Evolutionary conservation across 2,797 vertebrate species (phyloP).

Genomic region (Alosa sapidissima): DNA sequence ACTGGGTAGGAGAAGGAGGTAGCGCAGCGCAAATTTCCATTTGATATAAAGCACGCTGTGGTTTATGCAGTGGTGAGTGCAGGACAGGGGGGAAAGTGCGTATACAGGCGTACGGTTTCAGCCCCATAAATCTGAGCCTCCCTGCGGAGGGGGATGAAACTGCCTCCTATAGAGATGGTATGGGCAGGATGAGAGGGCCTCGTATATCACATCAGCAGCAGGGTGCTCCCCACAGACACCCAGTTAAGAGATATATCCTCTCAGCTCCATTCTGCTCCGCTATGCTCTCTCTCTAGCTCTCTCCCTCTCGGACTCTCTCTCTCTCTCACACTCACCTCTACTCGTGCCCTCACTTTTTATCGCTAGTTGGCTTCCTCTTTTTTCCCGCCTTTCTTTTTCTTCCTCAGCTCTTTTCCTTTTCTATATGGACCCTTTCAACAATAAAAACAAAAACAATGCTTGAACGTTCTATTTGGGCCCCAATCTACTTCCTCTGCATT

Average conservation of each 20-base stretch:
- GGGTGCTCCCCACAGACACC: constrained; percentile 44
- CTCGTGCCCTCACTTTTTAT: neutral
- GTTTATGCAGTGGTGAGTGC: constrained; percentile 42
- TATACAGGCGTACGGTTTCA: constrained; percentile 67
- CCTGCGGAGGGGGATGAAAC: constrained; percentile 74
- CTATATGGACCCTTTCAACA: no score
- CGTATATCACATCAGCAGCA: constrained; percentile 72
- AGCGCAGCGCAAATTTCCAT: constrained; percentile 17
- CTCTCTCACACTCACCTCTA: neutral
- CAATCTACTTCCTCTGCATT: no score
- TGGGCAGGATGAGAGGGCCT: constrained; percentile 59
- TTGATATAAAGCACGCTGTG: constrained; percentile 40
- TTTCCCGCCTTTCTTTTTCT: neutral
- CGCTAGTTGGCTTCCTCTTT: neutral
- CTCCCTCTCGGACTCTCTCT: neutral
- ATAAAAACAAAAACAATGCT: no score
- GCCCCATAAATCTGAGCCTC: constrained; percentile 71
- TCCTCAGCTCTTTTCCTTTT: neutral
- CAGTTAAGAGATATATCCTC: constrained; percentile 54
- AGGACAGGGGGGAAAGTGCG: constrained; percentile 53
- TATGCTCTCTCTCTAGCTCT: constrained; percentile 18
- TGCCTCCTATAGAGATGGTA: constrained; percentile 69
- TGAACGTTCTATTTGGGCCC: no score
- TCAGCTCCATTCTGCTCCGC: neutral
- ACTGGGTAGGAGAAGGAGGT: neutral